Base-by-base conservation (phyloP, 2,113 vertebrate genomes). In the Calypte anna region DNA sequence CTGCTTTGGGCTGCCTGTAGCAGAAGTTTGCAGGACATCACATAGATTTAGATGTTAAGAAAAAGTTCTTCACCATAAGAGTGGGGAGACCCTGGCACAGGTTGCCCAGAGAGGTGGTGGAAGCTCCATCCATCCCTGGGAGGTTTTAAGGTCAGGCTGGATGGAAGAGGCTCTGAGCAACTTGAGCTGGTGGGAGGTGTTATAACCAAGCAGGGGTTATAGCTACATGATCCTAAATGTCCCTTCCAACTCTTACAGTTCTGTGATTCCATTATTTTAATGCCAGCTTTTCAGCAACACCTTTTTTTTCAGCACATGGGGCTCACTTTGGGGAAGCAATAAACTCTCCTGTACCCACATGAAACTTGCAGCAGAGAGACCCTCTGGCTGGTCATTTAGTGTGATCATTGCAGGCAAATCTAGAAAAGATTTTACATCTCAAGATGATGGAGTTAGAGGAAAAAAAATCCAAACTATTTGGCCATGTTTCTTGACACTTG, bases 401-500 rank as follows among this genome's bases (percentile, higher is more conserved):
- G 20, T 48, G 24, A 59, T 36, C 16, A 5, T 4, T 83, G 68
- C 36, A 66, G 72, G 3, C 4, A 17, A 75, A 79, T 20, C 44
- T 28, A 4, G 11, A 14, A 36, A 30, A 12, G 0, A 27, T 67
- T 86, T 31, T 74, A 17, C 9, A 1, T n/a, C 12, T 17, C 14
- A 27, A 22, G n/a, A 25, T 43, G 9, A 22, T 5, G 36, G 25
- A 68, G 33, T 57, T 27, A 11, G 31, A 44, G 11, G 53, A 48
- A 51, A 64, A 57, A 9, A 0, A 0, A 11, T 13, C 40, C 40
- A 40, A 40, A 40, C 40, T 13, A 3, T 68, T 86, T 78, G 43
- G 10, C 38, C 24, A 10, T 1, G 0, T 10, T 74, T 61, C 55
- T 77, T 67, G 36, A 40, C 13, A 4, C 2, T 67, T 1, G 0